Conservation (phyloP, 1,140 invertebrate genomes). For the Brachionus koreanus region DNA sequence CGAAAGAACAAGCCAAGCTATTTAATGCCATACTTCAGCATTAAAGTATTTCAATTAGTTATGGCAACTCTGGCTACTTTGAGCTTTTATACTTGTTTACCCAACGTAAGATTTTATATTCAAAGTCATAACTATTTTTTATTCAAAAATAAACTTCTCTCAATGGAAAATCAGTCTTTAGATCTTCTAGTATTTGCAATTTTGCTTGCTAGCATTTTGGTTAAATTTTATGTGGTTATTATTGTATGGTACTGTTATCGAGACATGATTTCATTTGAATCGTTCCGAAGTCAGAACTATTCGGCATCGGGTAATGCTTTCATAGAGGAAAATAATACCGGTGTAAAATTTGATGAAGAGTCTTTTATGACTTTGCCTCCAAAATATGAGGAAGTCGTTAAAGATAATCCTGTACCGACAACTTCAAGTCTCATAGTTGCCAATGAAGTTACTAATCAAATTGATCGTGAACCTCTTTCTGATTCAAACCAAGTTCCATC, state of each 20-base stretch:
- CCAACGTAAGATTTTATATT: not conserved
- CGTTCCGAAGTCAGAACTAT: not conserved
- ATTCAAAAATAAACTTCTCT: not conserved
- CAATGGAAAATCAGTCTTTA: slow-evolving; percentile 14
- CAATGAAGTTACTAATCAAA: not conserved
- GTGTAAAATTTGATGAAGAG: slow-evolving; percentile 17
- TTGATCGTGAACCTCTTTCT: not conserved
- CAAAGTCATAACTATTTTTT: not conserved
- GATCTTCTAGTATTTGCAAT: slow-evolving; percentile 19
- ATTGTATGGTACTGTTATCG: slow-evolving; percentile 33
- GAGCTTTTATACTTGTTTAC: slow-evolving; percentile 21
- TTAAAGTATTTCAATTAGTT: slow-evolving; percentile 38
- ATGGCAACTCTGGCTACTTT: slow-evolving; percentile 16
- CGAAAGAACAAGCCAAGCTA: slow-evolving; percentile 4
- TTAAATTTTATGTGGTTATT: slow-evolving; percentile 11
- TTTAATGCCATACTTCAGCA: slow-evolving; percentile 37
- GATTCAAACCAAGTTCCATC: not conserved
- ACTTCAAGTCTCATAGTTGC: slow-evolving; percentile 19
- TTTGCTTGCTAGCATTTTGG: slow-evolving; percentile 11
- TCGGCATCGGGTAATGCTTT: not conserved
- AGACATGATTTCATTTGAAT: slow-evolving; percentile 16
- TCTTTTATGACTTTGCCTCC: slow-evolving; percentile 16
- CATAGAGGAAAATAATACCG: slow-evolving; percentile 11
- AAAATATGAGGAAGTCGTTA: slow-evolving; percentile 28
- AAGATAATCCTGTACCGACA: not conserved